Evolutionary conservation across 2,113 vertebrate species (phyloP), one percentile per base, ranked within the genome.

Genomic region (Lagopus muta): DNA sequence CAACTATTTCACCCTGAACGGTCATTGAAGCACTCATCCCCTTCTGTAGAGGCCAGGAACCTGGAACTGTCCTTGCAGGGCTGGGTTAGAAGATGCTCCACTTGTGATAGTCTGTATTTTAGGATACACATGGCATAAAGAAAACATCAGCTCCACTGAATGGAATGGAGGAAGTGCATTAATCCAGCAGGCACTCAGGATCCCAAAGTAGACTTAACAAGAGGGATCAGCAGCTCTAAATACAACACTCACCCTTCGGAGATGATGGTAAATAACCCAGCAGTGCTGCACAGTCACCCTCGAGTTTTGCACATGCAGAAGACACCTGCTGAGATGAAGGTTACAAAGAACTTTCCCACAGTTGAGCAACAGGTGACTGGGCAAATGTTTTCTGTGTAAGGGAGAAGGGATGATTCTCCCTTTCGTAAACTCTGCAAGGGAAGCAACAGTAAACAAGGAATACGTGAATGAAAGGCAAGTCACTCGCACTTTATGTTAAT

Each of bases 401-500:
- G 75, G 82, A 77, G 71, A 84, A 83, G 65, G 71, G 72, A 91
- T 55, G 38, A 3, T 28, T 69, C 47, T 82, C 85, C 89, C 64
- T 55, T 77, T 42, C 40, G 25, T n/a, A 71, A 94, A 54, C 40
- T 54, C 84, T 72, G 80, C 70, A 83, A 92, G 52, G 75, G 72
- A 92, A 84, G 45, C 75, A 25, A 34, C 57, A 22, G 69, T 47
- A 60, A 67, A 81, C 64, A 66, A 72, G 85, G 70, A 89, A 75
- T 50, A 65, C 25, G 57, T 48, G 77, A 81, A 78, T 8, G 79
- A 42, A 91, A 92, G 92, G 88, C 92, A 91, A 95, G 86, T 86
- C 92, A 92, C 86, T 94, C 79, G 96, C 96, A 97, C 96, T 97
- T 97, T 97, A 96, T 90, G 88, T 71, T 93, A 34, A 62, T 11